These are phyloP conservation scores for Caenorhabditis brenneri DNA, from an alignment of 1,140 invertebrate genomes.

Conservation along the genomic window DNA sequence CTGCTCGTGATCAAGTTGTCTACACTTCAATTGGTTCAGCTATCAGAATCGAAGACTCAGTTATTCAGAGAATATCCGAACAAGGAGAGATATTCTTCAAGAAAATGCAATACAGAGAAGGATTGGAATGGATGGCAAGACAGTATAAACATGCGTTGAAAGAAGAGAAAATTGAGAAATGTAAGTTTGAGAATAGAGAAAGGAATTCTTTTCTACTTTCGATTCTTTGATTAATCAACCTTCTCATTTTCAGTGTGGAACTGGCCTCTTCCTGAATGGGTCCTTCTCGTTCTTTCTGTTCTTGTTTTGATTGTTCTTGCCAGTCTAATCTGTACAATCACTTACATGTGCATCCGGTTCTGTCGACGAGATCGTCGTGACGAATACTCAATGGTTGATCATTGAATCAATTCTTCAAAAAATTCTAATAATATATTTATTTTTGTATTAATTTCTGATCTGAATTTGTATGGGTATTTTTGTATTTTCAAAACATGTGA, in stretches of 20 bases:
- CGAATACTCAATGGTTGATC: conserved; percentile 1
- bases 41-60: background rate
- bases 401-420: background rate
- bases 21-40: conserved; percentile 47
- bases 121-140: conserved; percentile 47
- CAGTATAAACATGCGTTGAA: conserved; percentile 36
- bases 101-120: conserved; percentile 41
- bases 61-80: background rate
- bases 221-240: too few relatives aligned
- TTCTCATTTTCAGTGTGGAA: conserved; percentile 40
- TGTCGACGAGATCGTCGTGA: conserved; percentile 3
- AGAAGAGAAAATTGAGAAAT: conserved; percentile 1
- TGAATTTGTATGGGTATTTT: conserved; percentile 23
- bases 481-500: background rate
- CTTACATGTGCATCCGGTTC: background rate
- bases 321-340: background rate
- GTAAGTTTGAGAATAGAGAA: background rate
- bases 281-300: background rate
- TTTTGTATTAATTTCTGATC: background rate
- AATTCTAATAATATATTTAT: background rate
- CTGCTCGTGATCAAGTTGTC: conserved; percentile 44
- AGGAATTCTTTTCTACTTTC: too few relatives aligned
- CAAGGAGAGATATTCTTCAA: conserved; percentile 47
- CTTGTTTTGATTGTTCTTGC: background rate
- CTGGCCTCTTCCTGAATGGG: conserved; percentile 29